Base-by-base conservation (phyloP, 2,797 vertebrate species). In the Esox lucius region DNA sequence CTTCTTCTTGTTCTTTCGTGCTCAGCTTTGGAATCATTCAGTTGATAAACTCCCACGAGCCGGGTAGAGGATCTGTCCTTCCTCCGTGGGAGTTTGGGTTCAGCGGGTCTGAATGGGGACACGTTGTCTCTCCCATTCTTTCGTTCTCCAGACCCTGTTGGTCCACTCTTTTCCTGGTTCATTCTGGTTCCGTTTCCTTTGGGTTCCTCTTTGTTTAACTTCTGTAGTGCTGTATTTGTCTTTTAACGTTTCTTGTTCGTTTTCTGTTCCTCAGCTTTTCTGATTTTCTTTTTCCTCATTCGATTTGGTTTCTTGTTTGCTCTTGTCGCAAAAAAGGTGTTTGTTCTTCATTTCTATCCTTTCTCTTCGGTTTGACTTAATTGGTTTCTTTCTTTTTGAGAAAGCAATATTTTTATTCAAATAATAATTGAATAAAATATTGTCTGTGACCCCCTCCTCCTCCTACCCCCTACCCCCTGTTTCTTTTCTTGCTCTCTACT, bases 351-450 rank as follows among this genome's bases (percentile, higher is more conserved):
- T n/a, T 70, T 39, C 0, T 22, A 86, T 87, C 80, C 79, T 89
- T 85, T 90, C 84, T 84, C 80, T 92, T 93, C 90, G 91, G 94
- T 97, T 95, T 95, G 94, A 97, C 95, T 96, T 90, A 92, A 91
- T 93, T 90, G 84, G 85, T 93, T 93, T 92, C 77, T 91, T 80
- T 92, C 80, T 81, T 86, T 46, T 94, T 93, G 90, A 95, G 90
- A 94, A 97, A 96, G 97, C 97, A 99, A 99, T 99, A 99, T 99
- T 99, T 99, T 99, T 98, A 99, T 99, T 99, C 98, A 99, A 99
- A 96, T 90, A 89, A 93, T 96, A 91, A 98, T 99, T 99, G 97
- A 98, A 99, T 99, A 99, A 99, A 99, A 99, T 99, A 99, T 99
- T 99, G 97, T 98, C 95, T 99, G 97, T 98, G 95, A 98, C 94